Evolutionary conservation across 2,888 invertebrate genomes (phyloP).

Genomic region (Druceiella hillmani): DNA sequence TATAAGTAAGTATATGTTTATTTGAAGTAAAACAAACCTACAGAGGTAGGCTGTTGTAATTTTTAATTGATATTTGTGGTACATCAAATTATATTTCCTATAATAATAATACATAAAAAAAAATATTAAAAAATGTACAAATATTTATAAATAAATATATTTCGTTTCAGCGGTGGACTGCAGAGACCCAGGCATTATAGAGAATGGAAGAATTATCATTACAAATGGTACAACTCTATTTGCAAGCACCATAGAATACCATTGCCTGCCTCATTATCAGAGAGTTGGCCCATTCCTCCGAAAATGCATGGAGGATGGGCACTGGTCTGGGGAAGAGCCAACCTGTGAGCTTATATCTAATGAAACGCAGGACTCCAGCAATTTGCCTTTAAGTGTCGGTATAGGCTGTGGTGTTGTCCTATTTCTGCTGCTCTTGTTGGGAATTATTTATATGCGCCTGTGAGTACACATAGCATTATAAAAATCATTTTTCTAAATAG

Average conservation of each 20-base stretch:
- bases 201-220: constrained; percentile 81
- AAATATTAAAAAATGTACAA: constrained; percentile 2
- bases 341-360: constrained; percentile 67
- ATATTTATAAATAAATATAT: constrained; percentile 9
- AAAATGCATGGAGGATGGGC: constrained; percentile 77
- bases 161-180: constrained; percentile 72
- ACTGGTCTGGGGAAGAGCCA: constrained; percentile 86
- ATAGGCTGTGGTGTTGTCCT: constrained; percentile 79
- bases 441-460: constrained; percentile 77
- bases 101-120: too few relatives aligned
- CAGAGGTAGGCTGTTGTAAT: too few relatives aligned
- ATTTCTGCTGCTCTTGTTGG: constrained; percentile 70
- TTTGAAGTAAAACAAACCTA: too few relatives aligned
- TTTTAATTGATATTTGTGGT: too few relatives aligned
- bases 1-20: too few relatives aligned
- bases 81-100: too few relatives aligned
- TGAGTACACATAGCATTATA: constrained; percentile 50
- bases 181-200: constrained; percentile 69
- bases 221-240: constrained; percentile 80
- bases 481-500: too few relatives aligned
- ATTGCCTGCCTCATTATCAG: constrained; percentile 80
- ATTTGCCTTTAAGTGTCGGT: constrained; percentile 75
- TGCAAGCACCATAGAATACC: constrained; percentile 83
- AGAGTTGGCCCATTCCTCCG: constrained; percentile 76
- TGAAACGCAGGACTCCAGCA: constrained; percentile 66